phyloP scores from a whole-genome alignment of 2,797 vertebrate genomes.

The Vireo griseus region DNA sequence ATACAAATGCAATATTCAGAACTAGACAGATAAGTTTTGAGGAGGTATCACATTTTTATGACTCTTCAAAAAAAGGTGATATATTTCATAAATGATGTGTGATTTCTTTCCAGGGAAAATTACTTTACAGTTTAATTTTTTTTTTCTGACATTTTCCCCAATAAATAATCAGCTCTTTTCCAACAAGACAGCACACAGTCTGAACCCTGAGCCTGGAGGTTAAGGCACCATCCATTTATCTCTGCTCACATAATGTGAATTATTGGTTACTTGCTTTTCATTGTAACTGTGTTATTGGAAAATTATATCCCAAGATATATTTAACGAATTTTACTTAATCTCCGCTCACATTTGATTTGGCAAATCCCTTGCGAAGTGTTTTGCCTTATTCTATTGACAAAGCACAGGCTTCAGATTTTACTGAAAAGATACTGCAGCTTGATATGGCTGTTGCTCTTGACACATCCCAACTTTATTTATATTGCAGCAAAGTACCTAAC shows the following conservation, averaged over 20 bases:
- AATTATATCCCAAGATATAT: slow-evolving; percentile 48
- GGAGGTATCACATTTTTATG: not conserved
- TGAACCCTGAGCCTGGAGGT: slow-evolving; percentile 68
- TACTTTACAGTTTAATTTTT: slow-evolving; percentile 67
- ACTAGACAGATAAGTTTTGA: not conserved
- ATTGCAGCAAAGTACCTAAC: slow-evolving; percentile 34
- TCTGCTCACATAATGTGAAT: slow-evolving; percentile 61
- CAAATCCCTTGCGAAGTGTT: slow-evolving; percentile 5
- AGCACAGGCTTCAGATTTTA: slow-evolving; percentile 9
- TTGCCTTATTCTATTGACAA: slow-evolving; percentile 19
- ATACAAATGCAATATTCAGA: not conserved
- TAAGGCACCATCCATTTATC: slow-evolving; percentile 68
- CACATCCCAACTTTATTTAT: slow-evolving; percentile 69
- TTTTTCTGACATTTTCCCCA: slow-evolving; percentile 63
- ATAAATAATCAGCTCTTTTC: slow-evolving; percentile 70
- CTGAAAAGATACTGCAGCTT: slow-evolving; percentile 49
- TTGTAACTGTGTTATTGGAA: slow-evolving; percentile 58
- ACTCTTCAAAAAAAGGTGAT: not conserved
- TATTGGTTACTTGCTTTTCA: slow-evolving; percentile 69
- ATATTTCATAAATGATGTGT: slow-evolving; percentile 27
- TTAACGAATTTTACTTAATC: slow-evolving; percentile 65
- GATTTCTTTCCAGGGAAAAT: slow-evolving; percentile 61
- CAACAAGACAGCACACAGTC: slow-evolving; percentile 38
- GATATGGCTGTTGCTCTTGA: slow-evolving; percentile 50
- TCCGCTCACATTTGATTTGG: slow-evolving; percentile 41